Conservation (phyloP, 2,797 vertebrate genomes). For the Tachyglossus aculeatus region DNA sequence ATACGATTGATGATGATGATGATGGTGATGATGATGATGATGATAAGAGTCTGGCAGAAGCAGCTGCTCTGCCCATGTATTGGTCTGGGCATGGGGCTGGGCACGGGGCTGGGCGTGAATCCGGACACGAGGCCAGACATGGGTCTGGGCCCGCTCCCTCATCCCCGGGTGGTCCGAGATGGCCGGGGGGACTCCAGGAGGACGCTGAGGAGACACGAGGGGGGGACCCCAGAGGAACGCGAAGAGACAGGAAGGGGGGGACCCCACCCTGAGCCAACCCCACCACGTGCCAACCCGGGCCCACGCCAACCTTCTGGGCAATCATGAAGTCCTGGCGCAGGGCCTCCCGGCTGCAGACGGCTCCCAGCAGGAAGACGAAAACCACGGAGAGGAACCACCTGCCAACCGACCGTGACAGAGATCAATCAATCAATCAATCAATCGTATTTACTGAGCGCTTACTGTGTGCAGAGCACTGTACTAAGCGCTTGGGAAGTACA, state of each 20-base stretch:
- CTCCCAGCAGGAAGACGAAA: slow-evolving; percentile 95
- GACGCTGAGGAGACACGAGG: neutral
- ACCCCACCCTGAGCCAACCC: neutral
- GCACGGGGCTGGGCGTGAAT: neutral
- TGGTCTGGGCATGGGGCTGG: too few relatives aligned
- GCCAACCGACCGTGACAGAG: slow-evolving; percentile 71
- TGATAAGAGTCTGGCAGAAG: too few relatives aligned
- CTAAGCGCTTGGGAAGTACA: too few relatives aligned
- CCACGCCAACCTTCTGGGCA: slow-evolving; percentile 92
- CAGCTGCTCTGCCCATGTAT: too few relatives aligned
- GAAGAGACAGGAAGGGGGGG: neutral
- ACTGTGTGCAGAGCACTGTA: too few relatives aligned
- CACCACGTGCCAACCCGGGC: neutral
- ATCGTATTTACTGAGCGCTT: too few relatives aligned
- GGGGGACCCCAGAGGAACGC: neutral
- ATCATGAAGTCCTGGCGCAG: slow-evolving; percentile 96
- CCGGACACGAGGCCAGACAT: neutral
- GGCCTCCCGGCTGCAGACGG: slow-evolving; percentile 91
- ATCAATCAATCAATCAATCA: too few relatives aligned
- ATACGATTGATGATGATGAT: too few relatives aligned
- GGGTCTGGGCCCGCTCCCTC: too few relatives aligned
- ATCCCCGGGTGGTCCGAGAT: neutral
- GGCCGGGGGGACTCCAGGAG: neutral
- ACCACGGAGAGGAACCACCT: slow-evolving; percentile 99
- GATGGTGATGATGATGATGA: too few relatives aligned